Conservation (phyloP, 2,888 invertebrate species). For the Platynereis dumerilii region DNA sequence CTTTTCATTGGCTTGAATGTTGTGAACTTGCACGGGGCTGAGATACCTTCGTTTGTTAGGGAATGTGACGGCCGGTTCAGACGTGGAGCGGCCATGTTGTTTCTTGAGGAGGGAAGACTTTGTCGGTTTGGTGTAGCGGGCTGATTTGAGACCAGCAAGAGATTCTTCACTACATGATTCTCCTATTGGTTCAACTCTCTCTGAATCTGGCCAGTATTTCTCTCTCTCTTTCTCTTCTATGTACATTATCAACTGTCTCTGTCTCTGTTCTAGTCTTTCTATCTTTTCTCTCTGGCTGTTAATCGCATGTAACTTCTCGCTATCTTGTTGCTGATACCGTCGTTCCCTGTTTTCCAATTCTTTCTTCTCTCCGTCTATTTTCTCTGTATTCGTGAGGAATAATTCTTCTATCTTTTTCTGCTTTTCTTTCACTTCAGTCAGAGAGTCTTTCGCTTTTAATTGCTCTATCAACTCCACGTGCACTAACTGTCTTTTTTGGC, state of each 20-base stretch:
- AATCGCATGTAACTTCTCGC: conserved; percentile 5
- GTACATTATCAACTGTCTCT: conserved; percentile 23
- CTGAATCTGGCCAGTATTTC: neutral
- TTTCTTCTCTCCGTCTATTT: conserved; percentile 20
- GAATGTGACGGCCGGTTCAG: conserved; percentile 7
- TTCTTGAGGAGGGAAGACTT: conserved; percentile 14
- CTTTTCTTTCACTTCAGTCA: neutral
- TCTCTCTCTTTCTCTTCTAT: conserved; percentile 25
- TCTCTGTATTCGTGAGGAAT: conserved; percentile 21
- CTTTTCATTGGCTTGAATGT: conserved; percentile 5
- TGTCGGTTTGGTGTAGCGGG: neutral
- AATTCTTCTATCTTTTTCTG: conserved; percentile 22
- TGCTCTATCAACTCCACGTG: conserved; percentile 9
- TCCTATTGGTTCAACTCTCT: conserved; percentile 20
- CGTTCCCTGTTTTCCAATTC: conserved; percentile 17
- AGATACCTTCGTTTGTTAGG: conserved; percentile 9
- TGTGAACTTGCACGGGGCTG: conserved; percentile 1
- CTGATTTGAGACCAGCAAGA: conserved; percentile 4
- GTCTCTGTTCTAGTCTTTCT: conserved; percentile 19
- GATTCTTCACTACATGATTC: conserved; percentile 24
- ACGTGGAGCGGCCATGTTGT: neutral
- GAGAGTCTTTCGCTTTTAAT: neutral
- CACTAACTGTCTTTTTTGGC: conserved; percentile 11
- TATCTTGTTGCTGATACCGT: conserved; percentile 14
- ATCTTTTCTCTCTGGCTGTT: conserved; percentile 12